A percentile compares a stretch with the other conserved stretches of the same genome.
Conservation (phyloP, 1,140 invertebrate species). For the Colletes gigas region DNA sequence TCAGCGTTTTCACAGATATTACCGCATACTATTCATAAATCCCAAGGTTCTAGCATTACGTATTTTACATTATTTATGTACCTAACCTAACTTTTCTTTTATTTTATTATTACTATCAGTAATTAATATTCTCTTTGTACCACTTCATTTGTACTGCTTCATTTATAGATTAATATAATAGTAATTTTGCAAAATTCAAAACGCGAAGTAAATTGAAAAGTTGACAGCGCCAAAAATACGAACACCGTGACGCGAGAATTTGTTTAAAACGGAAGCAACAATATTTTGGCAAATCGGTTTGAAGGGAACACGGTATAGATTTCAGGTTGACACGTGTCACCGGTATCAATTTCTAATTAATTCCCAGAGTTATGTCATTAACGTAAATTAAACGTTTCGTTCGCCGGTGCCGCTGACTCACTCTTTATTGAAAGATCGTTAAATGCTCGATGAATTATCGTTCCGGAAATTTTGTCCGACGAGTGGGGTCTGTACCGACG, state of each 20-base stretch:
- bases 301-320: not conserved
- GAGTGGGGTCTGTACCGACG: conserved; percentile 58
- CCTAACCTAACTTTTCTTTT: no score
- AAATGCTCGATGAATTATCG: conserved; percentile 66
- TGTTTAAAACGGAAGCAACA: not conserved
- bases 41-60: no score
- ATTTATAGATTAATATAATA: no score
- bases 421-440: conserved; percentile 67
- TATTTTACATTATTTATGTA: no score
- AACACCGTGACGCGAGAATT: not conserved
- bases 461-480: conserved; percentile 62
- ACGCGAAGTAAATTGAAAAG: not conserved
- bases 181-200: not conserved
- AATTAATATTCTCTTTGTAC: no score
- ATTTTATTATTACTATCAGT: no score
- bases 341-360: conserved; percentile 61
- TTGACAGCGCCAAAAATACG: not conserved
- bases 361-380: conserved; percentile 55
- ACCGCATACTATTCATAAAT: no score
- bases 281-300: conserved; percentile 22
- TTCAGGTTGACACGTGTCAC: conserved; percentile 17
- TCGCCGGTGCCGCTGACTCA: conserved; percentile 59
- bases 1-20: no score
- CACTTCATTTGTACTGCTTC: no score
- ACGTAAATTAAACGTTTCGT: conserved; percentile 67